Percentiles rank a stretch among this genome's conserved stretches.
Evolutionary conservation across 92 coral and sea anemone species (phyloP).

Genomic region (Metridium senile): DNA sequence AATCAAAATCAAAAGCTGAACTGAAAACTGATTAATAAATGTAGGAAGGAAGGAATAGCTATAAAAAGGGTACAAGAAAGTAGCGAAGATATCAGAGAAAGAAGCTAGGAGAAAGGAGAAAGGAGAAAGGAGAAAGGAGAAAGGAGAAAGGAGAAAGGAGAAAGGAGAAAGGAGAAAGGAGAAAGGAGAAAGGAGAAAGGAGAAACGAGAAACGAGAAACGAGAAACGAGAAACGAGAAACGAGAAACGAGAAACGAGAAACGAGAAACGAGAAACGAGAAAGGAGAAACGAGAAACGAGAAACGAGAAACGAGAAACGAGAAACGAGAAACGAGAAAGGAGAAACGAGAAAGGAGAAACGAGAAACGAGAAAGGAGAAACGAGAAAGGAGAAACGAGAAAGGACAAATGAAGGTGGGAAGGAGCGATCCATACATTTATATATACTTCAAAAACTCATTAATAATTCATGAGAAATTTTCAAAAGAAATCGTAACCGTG

Average conservation of each 20-base stretch:
- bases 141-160: not conserved
- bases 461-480: too few relatives aligned
- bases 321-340: too few relatives aligned
- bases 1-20: too few relatives aligned
- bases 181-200: not conserved
- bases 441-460: too few relatives aligned
- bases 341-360: too few relatives aligned
- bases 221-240: not conserved
- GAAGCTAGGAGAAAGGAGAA: not conserved
- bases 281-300: too few relatives aligned
- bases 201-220: not conserved
- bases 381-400: not conserved
- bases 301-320: too few relatives aligned
- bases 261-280: too few relatives aligned
- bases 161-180: not conserved
- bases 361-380: too few relatives aligned
- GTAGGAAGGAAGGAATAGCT: not conserved
- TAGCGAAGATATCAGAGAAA: not conserved
- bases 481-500: too few relatives aligned
- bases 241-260: too few relatives aligned
- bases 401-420: not conserved
- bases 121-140: not conserved
- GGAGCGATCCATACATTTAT: too few relatives aligned
- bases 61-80: not conserved
- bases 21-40: not conserved